Evolutionary conservation across 1,140 invertebrate species (phyloP).

Genomic region (Heliconius congener): DNA sequence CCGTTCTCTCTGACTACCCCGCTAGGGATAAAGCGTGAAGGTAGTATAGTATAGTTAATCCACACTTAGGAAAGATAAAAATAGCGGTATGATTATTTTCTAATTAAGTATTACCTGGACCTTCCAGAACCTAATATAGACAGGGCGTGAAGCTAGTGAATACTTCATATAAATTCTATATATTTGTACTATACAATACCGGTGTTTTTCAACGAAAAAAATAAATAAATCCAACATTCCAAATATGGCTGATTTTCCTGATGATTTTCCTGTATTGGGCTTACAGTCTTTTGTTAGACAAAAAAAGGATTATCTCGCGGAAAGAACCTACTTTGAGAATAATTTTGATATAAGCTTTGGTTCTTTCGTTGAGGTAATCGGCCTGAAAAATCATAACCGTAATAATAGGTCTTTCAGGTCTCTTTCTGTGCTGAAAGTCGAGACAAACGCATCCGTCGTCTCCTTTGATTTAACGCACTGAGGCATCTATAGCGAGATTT

Average conservation of each 20-base stretch:
- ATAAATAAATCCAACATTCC: background rate
- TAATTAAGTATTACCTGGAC: no score
- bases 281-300: constrained; percentile 26
- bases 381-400: constrained; percentile 19
- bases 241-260: background rate
- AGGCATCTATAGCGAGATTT: background rate
- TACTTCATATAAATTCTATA: no score
- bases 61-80: no score
- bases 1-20: no score
- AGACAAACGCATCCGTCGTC: background rate
- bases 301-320: constrained; percentile 25
- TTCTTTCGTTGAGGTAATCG: constrained; percentile 17
- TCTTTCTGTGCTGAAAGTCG: background rate
- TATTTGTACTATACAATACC: no score
- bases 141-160: no score
- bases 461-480: background rate
- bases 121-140: no score
- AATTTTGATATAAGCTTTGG: constrained; percentile 27
- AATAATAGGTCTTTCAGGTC: constrained; percentile 17
- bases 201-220: background rate
- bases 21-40: no score
- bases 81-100: no score
- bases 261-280: constrained; percentile 24
- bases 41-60: no score
- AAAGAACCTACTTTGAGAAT: constrained; percentile 19